Base-by-base conservation (phyloP, 2,113 vertebrate genomes). In the Morone saxatilis region DNA sequence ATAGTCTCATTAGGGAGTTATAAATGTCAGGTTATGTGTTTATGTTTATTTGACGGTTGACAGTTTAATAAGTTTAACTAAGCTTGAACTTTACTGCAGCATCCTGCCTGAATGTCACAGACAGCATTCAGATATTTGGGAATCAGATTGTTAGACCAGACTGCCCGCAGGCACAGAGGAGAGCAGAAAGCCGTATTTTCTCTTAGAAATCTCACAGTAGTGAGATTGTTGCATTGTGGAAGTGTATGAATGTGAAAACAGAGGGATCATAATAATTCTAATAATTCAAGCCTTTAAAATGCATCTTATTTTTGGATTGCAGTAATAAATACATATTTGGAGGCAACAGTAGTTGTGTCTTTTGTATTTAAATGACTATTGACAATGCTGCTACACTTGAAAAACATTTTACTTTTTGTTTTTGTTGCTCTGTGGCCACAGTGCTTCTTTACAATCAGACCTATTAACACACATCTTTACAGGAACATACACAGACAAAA, bases 31-130 rank as follows among this genome's bases (percentile, higher is more conserved):
- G 11, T 50, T 48, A 40, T 16, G 12, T 59, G 25, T 69, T 61
- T 1, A 20, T 79, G 43, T 63, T 20, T 60, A 25, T 70, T 22
- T 5, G 31, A 31, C 31, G 25, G 25, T 25, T 25, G 25, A 25
- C 25, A 25, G 25, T 25, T 25, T 25, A 6, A 13, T 47, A 25
- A 68, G 36, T 12, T 61, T 31, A 31, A 25, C 19, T 36, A 50
- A 70, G 56, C 22, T 36, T 76, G 66, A 88, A 68, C 66, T 73
- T 65, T 45, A 68, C 25, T 5, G 36, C 66, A 45, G 17, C 31
- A 66, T 76, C 60, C 38, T 73, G 41, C 9, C 40, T 62, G 59
- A 78, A 90, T 71, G 54, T 83, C 53, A 56, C 63, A 71, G 76
- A 54, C 19, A 45, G 50, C 51, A 57, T 71, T 73, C 36, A 51